Conservation (phyloP, 2,113 vertebrate species). For the Eidolon helvum region DNA sequence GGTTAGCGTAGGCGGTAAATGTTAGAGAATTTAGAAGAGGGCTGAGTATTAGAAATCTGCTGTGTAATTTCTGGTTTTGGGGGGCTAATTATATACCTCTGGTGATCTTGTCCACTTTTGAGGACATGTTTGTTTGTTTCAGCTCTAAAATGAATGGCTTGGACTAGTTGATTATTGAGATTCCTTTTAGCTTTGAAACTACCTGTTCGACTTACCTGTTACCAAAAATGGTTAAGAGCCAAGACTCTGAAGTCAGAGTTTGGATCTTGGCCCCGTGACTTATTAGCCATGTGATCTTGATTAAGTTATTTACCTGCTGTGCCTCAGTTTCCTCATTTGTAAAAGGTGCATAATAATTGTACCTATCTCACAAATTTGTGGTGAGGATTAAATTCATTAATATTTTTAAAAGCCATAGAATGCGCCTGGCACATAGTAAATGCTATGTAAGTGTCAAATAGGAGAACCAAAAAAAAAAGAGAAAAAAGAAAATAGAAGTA, state of each 20-base stretch:
- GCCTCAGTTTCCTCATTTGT: constrained; percentile 39
- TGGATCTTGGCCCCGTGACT: not conserved
- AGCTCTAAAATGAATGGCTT: not conserved
- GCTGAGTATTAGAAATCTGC: not conserved
- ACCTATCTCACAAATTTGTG: not conserved
- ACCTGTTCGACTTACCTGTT: constrained; percentile 12
- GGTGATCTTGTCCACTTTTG: not conserved
- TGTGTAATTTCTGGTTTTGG: not conserved
- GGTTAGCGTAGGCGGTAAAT: not conserved
- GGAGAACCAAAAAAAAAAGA: not conserved
- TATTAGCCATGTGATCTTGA: not conserved
- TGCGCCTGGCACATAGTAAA: not conserved
- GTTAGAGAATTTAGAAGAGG: not conserved
- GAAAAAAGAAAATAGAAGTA: too few relatives aligned
- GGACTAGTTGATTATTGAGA: not conserved
- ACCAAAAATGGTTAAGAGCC: not conserved
- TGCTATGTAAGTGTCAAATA: not conserved
- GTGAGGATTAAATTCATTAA: not conserved
- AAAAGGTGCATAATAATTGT: not conserved
- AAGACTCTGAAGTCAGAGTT: constrained; percentile 15
- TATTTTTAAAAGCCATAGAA: constrained; percentile 22
- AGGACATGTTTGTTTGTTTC: not conserved
- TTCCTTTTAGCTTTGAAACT: constrained; percentile 24
- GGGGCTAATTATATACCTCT: not conserved
- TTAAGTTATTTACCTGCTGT: not conserved